Percentiles rank a stretch among this genome's conserved stretches.
Evolutionary conservation across 2,797 vertebrate species (phyloP).

Genomic region (Champsocephalus gunnari): DNA sequence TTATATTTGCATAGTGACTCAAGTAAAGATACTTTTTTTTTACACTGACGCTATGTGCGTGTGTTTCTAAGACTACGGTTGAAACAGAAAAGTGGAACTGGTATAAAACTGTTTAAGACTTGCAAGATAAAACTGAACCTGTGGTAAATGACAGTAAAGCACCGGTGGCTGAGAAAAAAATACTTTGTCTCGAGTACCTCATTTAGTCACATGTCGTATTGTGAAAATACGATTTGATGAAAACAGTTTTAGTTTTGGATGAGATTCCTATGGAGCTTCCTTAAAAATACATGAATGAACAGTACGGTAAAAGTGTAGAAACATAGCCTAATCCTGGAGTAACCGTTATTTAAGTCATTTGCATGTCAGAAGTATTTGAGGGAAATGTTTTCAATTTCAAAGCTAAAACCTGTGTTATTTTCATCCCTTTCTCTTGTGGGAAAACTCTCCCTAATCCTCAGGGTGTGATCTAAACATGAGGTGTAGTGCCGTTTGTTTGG

Average conservation of each 20-base stretch:
- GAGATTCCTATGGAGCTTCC: background rate
- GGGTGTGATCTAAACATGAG: background rate
- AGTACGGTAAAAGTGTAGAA: background rate
- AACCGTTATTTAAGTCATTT: background rate
- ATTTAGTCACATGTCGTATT: too few relatives aligned
- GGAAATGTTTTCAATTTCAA: background rate
- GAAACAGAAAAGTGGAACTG: conserved; percentile 70
- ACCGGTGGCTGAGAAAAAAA: background rate
- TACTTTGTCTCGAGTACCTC: too few relatives aligned
- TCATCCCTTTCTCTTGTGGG: background rate
- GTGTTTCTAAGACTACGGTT: conserved; percentile 36
- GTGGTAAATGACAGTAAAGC: background rate
- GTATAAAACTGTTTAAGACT: conserved; percentile 30
- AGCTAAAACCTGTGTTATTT: background rate
- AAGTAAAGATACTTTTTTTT: too few relatives aligned
- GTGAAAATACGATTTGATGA: too few relatives aligned
- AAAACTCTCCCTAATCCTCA: background rate
- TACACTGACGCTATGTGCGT: background rate
- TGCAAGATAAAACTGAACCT: conserved; percentile 25
- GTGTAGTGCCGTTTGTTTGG: conserved; percentile 1
- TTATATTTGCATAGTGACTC: too few relatives aligned
- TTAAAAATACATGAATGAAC: background rate
- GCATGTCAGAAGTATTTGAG: background rate
- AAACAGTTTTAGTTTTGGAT: background rate
- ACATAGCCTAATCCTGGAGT: background rate